A percentile compares a stretch with the other conserved stretches of the same genome.
These are phyloP conservation scores for Gallirallus australis DNA, from an alignment of 2,797 vertebrate species.

Conservation along the genomic window DNA sequence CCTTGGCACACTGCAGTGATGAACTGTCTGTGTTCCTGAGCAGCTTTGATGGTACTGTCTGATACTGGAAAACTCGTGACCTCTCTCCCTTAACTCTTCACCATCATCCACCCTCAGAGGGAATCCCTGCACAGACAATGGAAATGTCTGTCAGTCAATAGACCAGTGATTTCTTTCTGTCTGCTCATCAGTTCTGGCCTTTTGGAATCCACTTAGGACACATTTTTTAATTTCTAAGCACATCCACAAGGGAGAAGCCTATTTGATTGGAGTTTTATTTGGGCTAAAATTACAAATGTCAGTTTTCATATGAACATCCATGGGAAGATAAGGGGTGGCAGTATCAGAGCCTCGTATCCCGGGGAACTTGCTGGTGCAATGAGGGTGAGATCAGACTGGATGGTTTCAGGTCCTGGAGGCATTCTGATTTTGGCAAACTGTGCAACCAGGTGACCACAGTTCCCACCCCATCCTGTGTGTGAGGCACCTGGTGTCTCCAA, in stretches of 20 bases:
- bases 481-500: not conserved
- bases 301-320: rapidly evolving
- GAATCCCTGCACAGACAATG: too few species aligned
- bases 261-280: not conserved
- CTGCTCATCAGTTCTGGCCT: not conserved
- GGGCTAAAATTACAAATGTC: not conserved
- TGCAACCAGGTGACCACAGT: not conserved
- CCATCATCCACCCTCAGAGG: too few species aligned
- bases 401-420: not conserved
- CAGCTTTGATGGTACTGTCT: not conserved
- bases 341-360: not conserved
- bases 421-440: not conserved
- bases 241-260: not conserved
- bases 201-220: not conserved
- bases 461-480: rapidly evolving
- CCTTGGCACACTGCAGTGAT: not conserved
- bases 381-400: not conserved
- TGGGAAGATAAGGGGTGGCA: not conserved
- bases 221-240: not conserved
- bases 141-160: not conserved
- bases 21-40: not conserved
- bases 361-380: not conserved
- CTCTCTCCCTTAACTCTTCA: too few species aligned
- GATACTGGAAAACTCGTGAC: not conserved
- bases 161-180: not conserved